Conservation (phyloP, 2,113 vertebrate genomes). For the Elachura formosa region DNA sequence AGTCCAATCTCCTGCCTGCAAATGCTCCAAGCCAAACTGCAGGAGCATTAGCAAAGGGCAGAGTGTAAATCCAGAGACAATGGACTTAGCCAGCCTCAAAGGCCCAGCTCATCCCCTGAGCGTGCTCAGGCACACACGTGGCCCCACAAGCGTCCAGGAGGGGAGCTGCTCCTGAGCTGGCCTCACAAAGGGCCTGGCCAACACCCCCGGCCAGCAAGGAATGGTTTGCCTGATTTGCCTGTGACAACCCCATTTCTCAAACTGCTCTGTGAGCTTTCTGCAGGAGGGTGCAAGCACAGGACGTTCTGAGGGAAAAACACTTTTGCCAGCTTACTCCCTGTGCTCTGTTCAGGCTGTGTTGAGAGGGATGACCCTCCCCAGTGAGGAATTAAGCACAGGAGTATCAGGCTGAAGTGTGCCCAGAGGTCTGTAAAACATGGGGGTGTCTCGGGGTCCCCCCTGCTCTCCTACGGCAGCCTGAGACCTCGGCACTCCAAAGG, state of each 20-base stretch:
- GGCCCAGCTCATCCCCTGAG: neutral
- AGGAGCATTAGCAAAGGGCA: neutral
- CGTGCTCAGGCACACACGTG: neutral
- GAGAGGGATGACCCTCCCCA: neutral
- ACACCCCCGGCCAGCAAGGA: neutral
- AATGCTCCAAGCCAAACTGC: neutral
- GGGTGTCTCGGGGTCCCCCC: neutral
- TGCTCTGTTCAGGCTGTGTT: neutral
- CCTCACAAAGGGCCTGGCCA: neutral
- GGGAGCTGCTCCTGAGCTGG: neutral
- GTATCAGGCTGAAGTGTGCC: neutral
- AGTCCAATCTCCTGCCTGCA: neutral
- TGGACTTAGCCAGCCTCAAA: no score
- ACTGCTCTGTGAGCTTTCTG: neutral
- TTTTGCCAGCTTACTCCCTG: neutral
- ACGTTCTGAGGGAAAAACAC: neutral
- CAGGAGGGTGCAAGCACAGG: fast-evolving
- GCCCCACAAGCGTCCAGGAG: neutral
- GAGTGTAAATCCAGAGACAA: neutral
- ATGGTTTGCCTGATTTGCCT: neutral
- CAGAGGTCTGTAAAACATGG: neutral
- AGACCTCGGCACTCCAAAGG: neutral
- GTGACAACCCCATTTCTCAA: neutral
- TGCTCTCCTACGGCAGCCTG: neutral
- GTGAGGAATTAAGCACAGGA: neutral